Conservation (phyloP, 2,888 invertebrate species). For the Parnassius orleans region DNA sequence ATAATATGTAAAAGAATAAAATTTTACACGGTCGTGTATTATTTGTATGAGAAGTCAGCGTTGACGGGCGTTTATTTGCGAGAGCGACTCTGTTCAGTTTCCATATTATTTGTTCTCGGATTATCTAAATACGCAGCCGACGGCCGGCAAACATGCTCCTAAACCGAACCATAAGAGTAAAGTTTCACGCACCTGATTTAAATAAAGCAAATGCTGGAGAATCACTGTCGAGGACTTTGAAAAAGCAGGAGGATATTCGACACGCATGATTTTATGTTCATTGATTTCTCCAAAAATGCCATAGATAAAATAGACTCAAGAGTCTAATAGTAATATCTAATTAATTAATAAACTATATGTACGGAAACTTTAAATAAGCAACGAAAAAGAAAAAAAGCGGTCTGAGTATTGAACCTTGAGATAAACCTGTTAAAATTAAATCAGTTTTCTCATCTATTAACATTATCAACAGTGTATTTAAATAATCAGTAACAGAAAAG, state of each 20-base stretch:
- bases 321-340: too few relatives aligned
- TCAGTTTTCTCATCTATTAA: background rate
- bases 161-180: background rate
- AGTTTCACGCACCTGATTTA: too few relatives aligned
- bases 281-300: too few relatives aligned
- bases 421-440: background rate
- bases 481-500: background rate
- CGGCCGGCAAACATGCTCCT: background rate
- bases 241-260: too few relatives aligned
- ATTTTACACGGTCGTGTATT: background rate
- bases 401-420: background rate
- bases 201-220: too few relatives aligned
- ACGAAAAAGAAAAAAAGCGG: background rate
- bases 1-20: background rate
- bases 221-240: too few relatives aligned
- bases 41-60: constrained; percentile 2
- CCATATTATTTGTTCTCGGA: background rate
- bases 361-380: too few relatives aligned
- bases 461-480: background rate
- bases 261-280: too few relatives aligned
- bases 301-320: too few relatives aligned
- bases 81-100: background rate
- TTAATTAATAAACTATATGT: too few relatives aligned
- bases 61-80: background rate
- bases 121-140: constrained; percentile 1